phyloP scores from a whole-genome alignment of 2,113 vertebrate genomes.

The Poeciliopsis retropinna region DNA sequence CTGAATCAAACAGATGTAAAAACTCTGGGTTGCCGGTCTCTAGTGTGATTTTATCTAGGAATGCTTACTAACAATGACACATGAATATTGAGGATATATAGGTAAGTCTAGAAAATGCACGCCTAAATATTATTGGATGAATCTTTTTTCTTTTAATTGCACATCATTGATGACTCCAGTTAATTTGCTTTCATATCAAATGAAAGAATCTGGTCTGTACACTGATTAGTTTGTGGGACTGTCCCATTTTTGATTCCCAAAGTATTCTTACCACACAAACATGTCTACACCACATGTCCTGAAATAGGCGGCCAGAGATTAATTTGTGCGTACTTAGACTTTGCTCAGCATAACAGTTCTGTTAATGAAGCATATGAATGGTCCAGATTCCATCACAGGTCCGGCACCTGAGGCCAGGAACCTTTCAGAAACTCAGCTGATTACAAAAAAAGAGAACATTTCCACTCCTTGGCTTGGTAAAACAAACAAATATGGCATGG shows the following conservation, averaged over 20 bases:
- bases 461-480: constrained; percentile 55
- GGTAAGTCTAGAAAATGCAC: too few relatives aligned
- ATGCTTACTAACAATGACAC: too few relatives aligned
- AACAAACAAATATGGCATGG: constrained; percentile 69
- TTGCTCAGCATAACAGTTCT: constrained; percentile 55
- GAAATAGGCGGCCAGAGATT: constrained; percentile 60
- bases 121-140: background rate
- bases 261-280: constrained; percentile 52
- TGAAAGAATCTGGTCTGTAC: constrained; percentile 50
- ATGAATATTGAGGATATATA: too few relatives aligned
- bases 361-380: constrained; percentile 69
- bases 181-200: constrained; percentile 58
- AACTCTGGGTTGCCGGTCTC: too few relatives aligned
- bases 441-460: constrained; percentile 65
- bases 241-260: constrained; percentile 6
- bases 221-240: constrained; percentile 39
- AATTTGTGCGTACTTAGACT: constrained; percentile 62
- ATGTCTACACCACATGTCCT: constrained; percentile 61
- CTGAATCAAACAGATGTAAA: too few relatives aligned
- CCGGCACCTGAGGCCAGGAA: constrained; percentile 63
- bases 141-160: constrained; percentile 21
- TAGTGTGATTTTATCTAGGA: too few relatives aligned
- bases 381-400: constrained; percentile 63
- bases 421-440: constrained; percentile 65
- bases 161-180: constrained; percentile 32